Percentiles rank a stretch among this genome's conserved stretches.
Evolutionary conservation across 2,888 invertebrate genomes (phyloP).

Genomic region (Crematogaster levior): DNA sequence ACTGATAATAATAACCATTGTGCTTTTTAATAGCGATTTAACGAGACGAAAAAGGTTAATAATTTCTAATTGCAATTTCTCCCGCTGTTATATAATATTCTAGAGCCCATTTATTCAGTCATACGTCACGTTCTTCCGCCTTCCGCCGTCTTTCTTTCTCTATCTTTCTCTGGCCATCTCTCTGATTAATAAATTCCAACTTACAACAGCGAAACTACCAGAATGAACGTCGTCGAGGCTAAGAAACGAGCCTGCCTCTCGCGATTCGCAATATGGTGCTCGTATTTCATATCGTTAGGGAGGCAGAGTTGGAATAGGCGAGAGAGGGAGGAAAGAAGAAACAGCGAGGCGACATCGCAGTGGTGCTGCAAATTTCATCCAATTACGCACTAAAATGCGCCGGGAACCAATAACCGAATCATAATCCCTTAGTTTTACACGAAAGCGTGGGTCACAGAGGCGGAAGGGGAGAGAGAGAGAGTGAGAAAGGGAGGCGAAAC

Average conservation of each 20-base stretch:
- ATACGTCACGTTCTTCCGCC: slow-evolving; percentile 6
- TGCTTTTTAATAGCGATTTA: slow-evolving; percentile 26
- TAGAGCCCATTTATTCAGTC: background rate
- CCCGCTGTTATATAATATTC: slow-evolving; percentile 15
- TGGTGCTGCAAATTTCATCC: slow-evolving; percentile 74
- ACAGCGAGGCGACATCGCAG: slow-evolving; percentile 56
- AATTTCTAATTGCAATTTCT: slow-evolving; percentile 24
- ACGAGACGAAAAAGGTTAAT: slow-evolving; percentile 5
- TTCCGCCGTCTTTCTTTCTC: background rate
- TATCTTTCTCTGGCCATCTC: background rate
- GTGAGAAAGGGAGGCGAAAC: slow-evolving; percentile 17
- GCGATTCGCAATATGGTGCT: slow-evolving; percentile 67
- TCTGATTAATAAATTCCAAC: slow-evolving; percentile 45
- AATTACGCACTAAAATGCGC: slow-evolving; percentile 78
- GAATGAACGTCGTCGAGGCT: slow-evolving; percentile 46
- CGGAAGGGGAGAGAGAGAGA: slow-evolving; percentile 46
- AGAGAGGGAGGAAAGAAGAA: slow-evolving; percentile 16
- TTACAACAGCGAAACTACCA: slow-evolving; percentile 51
- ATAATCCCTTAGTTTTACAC: slow-evolving; percentile 80
- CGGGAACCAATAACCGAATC: slow-evolving; percentile 79
- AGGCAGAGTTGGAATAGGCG: background rate
- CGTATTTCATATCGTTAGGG: slow-evolving; percentile 72
- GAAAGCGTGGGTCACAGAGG: slow-evolving; percentile 61
- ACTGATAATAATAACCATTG: slow-evolving; percentile 28
- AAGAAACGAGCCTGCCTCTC: slow-evolving; percentile 50